Evolutionary conservation across 2,888 invertebrate genomes (phyloP).

Genomic region (Drosophila bunnanda): DNA sequence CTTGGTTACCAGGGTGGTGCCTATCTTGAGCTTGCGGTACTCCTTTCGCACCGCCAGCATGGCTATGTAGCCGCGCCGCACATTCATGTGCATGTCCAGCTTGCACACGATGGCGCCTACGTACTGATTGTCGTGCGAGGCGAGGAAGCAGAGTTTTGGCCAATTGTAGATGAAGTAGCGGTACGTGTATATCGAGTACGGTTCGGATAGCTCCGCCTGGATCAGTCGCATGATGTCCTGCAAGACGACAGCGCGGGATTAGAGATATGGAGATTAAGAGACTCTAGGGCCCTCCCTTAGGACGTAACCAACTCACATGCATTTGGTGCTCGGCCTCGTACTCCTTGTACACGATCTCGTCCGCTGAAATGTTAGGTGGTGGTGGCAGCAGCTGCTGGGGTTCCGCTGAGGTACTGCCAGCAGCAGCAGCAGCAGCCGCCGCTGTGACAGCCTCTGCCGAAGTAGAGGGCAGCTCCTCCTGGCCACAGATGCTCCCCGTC

Average conservation of each 20-base stretch:
- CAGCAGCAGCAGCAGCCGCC: background rate
- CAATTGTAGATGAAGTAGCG: conserved; percentile 99
- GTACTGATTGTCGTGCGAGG: conserved; percentile 93
- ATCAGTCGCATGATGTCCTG: conserved; percentile 98
- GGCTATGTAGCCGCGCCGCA: conserved; percentile 98
- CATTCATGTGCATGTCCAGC: conserved; percentile 96
- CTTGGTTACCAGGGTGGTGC: conserved; percentile 91
- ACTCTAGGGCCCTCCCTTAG: background rate
- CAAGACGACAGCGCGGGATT: background rate
- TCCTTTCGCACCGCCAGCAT: conserved; percentile 99
- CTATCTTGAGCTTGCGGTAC: conserved; percentile 97
- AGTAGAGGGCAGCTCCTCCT: conserved; percentile 10
- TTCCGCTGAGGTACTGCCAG: conserved; percentile 24
- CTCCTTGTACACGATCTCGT: conserved; percentile 87
- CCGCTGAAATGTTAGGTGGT: conserved; percentile 70
- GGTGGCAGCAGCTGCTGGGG: conserved; percentile 52
- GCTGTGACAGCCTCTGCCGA: conserved; percentile 15
- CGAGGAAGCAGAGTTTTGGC: conserved; percentile 99
- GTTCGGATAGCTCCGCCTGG: conserved; percentile 99
- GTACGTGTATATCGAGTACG: conserved; percentile 99
- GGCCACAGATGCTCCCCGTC: conserved; percentile 23
- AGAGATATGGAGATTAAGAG: background rate
- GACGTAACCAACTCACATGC: conserved; percentile 86
- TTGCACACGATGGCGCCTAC: conserved; percentile 99
- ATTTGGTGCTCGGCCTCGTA: conserved; percentile 98